Base-by-base conservation (phyloP, 2,888 invertebrate genomes). In the Tiliacea citrago region DNA sequence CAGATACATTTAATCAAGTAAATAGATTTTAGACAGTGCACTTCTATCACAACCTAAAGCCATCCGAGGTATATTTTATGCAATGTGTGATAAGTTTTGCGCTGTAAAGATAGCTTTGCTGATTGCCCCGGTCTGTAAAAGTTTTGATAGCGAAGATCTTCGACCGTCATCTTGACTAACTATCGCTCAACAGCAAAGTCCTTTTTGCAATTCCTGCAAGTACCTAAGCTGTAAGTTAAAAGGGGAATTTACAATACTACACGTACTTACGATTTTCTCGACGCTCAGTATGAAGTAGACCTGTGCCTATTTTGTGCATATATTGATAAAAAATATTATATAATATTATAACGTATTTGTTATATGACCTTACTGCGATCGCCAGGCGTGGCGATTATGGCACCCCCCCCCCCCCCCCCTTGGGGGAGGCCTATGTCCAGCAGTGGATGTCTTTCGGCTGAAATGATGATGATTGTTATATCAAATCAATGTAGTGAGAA, bases 401-500 rank as follows among this genome's bases (percentile, higher is more conserved):
- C 29, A 29, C 1, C n/a, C n/a, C n/a, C n/a, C n/a, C n/a, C n/a
- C n/a, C n/a, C n/a, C n/a, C n/a, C n/a, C n/a, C n/a, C n/a, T n/a
- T n/a, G n/a, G n/a, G n/a, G n/a, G n/a, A n/a, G n/a, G n/a, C n/a
- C 29, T 29, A 29, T 29, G 29, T n/a, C n/a, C n/a, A n/a, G 29
- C 29, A 29, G 29, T 29, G 29, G 29, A 29, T 3, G 29, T 29
- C 29, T 29, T 29, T 29, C 29, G 29, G 29, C 29, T 29, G 29
- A 29, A 29, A 29, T 29, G 3, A 29, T 29, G 29, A 29, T 29
- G 29, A 29, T 29, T 29, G 29, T 29, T 29, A 29, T 2, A 81
- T 84, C 71, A 68, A 83, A 83, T 81, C 76, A 76, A 84, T 73
- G 86, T 85, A 85, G 86, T 85, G 78, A 86, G 86, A 86, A 60